Conservation (phyloP, 1,140 invertebrate species). For the Brachionus plicatilis region DNA sequence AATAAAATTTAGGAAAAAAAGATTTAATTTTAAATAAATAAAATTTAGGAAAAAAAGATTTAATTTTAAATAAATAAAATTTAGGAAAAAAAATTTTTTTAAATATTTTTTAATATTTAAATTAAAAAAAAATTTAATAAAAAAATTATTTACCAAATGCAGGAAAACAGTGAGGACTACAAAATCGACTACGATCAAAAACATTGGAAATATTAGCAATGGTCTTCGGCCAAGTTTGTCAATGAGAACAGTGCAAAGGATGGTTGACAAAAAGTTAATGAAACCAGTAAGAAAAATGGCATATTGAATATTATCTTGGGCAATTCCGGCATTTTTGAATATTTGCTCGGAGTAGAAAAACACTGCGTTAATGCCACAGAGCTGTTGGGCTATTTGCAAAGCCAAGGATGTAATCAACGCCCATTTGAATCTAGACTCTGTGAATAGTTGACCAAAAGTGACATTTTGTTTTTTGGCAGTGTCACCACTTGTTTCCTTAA, state of each 20-base stretch:
- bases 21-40: not conserved
- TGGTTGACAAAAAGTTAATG: slow-evolving; percentile 68
- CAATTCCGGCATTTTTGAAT: slow-evolving; percentile 64
- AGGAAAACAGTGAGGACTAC: slow-evolving; percentile 4
- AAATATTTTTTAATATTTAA: too few species aligned
- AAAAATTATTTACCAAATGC: not conserved
- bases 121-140: not conserved
- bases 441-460: not conserved
- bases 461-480: not conserved
- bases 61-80: too few species aligned
- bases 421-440: not conserved
- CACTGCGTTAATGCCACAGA: slow-evolving; percentile 77
- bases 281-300: slow-evolving; percentile 68
- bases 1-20: too few species aligned
- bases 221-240: slow-evolving; percentile 44
- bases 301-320: slow-evolving; percentile 60
- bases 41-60: too few species aligned
- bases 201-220: slow-evolving; percentile 29
- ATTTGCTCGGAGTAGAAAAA: slow-evolving; percentile 75
- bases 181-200: slow-evolving; percentile 22
- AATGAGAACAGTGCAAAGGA: slow-evolving; percentile 58
- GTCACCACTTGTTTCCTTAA: not conserved
- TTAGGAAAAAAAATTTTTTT: too few species aligned
- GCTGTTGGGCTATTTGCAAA: slow-evolving; percentile 62
- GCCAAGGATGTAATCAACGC: not conserved